Base-by-base conservation (phyloP, 1,140 invertebrate genomes). In the Ceratitis capitata region DNA sequence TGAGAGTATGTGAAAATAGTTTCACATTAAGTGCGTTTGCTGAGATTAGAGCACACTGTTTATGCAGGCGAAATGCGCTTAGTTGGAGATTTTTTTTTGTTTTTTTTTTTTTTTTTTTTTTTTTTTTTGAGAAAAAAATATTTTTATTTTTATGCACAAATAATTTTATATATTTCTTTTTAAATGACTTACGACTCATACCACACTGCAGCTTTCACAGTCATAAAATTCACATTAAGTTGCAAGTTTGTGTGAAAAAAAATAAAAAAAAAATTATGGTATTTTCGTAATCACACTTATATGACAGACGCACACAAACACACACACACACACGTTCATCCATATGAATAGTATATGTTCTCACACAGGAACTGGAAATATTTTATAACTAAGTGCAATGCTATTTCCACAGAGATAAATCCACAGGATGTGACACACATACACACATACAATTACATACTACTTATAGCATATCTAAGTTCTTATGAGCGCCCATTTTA, bases 351-450 rank as follows among this genome's bases (percentile, higher is more conserved):
- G n/a, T 19, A 69, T 78, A 45, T 45, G 12, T 45, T n/a, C n/a
- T n/a, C n/a, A n/a, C n/a, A n/a, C n/a, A n/a, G n/a, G n/a, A n/a
- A n/a, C n/a, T n/a, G n/a, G n/a, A 10, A 9, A 9, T 78, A 23
- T 23, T 19, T 78, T 9, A n/a, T 78, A 12, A 16, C 39, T 47
- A 69, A 69, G 61, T 69, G 61, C 61, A 69, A 78, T 45, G 39
- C 39, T n/a, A 78, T 45, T 78, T 78, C 32, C 23, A 78, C 39
- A n/a, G 42, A 78, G 69, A 78, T 78, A 78, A 45, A 78, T 78
- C 39, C 39, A 78, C 69, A 78, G 69, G 39, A 78, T 45, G 64
- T 42, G 64, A 69, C 35, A 19, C 32, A 45, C 39, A 78, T 39
- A 45, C 19, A 74, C 19, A 9, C 64, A 69, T 3, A 42, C 26